Conservation (phyloP, 1,140 invertebrate genomes). For the Drosophila punjabiensis region DNA sequence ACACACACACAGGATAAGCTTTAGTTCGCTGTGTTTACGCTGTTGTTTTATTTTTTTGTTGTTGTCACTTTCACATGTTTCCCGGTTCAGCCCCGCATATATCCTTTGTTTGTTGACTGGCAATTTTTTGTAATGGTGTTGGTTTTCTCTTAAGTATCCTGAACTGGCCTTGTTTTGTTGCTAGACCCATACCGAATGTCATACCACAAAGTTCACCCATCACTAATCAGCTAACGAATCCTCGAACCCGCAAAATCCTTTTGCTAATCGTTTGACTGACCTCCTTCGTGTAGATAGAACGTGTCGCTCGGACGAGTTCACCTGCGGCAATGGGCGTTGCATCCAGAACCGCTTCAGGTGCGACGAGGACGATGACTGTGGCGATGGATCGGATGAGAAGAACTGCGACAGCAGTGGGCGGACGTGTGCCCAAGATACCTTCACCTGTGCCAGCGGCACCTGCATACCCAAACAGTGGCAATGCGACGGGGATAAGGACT, state of each 20-base stretch:
- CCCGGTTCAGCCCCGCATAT: slow-evolving; percentile 33
- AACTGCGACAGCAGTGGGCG: slow-evolving; percentile 89
- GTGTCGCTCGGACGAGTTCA: slow-evolving; percentile 95
- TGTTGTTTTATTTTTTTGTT: slow-evolving; percentile 50
- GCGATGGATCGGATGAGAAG: slow-evolving; percentile 92
- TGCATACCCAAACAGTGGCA: slow-evolving; percentile 91
- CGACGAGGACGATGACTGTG: slow-evolving; percentile 94
- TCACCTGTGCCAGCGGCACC: slow-evolving; percentile 88
- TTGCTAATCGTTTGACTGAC: slow-evolving; percentile 15
- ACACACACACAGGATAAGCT: slow-evolving; percentile 35
- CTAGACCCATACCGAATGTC: slow-evolving; percentile 21
- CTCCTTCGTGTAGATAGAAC: slow-evolving; percentile 89
- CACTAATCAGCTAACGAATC: slow-evolving; percentile 33
- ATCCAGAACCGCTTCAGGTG: slow-evolving; percentile 95
- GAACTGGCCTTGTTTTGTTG: slow-evolving; percentile 21
- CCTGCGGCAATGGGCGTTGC: slow-evolving; percentile 95
- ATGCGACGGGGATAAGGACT: slow-evolving; percentile 95
- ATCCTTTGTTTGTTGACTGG: slow-evolving; percentile 45
- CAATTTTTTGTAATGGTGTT: slow-evolving; percentile 72
- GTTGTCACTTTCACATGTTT: slow-evolving; percentile 42
- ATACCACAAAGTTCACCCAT: slow-evolving; percentile 25
- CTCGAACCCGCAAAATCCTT: slow-evolving; percentile 18
- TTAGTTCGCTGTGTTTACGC: slow-evolving; percentile 35
- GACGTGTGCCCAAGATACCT: slow-evolving; percentile 89
- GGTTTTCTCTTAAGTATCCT: slow-evolving; percentile 48